Evolutionary conservation across 2,888 invertebrate genomes (phyloP).

Genomic region (Meta bourneti): DNA sequence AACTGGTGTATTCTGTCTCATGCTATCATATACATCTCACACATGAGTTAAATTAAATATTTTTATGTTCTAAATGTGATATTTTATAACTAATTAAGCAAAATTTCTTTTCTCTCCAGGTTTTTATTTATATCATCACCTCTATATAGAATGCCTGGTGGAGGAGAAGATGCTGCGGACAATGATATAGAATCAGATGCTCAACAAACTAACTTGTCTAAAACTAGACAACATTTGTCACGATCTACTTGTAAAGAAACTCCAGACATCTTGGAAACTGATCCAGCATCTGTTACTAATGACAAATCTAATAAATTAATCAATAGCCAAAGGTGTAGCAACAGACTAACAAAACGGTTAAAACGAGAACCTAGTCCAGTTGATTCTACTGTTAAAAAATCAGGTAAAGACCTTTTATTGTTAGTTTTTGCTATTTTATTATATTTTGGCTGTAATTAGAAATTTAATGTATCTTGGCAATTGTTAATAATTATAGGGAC

Average conservation of each 20-base stretch:
- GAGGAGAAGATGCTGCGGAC: conserved; percentile 69
- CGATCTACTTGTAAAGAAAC: conserved; percentile 34
- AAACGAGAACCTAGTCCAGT: conserved; percentile 66
- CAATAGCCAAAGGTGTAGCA: conserved; percentile 74
- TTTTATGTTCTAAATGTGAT: neutral
- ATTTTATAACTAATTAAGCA: neutral
- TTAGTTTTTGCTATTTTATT: neutral
- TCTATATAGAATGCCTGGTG: conserved; percentile 63
- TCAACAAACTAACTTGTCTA: conserved; percentile 50
- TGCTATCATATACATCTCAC: neutral
- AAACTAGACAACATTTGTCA: conserved; percentile 32
- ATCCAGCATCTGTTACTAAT: neutral
- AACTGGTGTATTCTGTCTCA: neutral
- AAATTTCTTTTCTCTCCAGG: neutral
- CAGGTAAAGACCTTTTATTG: conserved; percentile 36
- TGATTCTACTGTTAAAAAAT: conserved; percentile 67
- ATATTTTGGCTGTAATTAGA: neutral
- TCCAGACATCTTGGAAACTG: conserved; percentile 29
- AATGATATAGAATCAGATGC: conserved; percentile 64
- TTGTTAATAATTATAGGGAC: neutral
- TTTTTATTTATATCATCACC: neutral
- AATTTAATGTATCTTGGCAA: neutral
- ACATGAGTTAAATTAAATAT: neutral
- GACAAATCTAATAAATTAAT: conserved; percentile 38
- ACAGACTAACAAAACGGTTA: conserved; percentile 72